Evolutionary conservation across 2,113 vertebrate genomes (phyloP).

Genomic region (Phycodurus eques): DNA sequence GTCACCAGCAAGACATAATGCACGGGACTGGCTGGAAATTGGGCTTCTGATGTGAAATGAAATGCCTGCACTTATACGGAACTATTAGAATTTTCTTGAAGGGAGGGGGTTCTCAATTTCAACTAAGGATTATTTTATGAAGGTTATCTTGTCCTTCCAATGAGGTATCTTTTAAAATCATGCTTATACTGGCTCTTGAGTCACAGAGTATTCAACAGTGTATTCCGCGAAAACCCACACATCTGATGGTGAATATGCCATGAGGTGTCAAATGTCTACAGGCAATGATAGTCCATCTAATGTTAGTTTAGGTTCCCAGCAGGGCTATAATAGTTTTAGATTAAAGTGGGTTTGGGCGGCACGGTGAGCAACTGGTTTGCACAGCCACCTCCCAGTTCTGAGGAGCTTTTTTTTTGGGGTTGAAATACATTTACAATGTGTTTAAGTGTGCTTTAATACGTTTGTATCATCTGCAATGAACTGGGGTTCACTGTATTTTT

Average conservation of each 20-base stretch:
- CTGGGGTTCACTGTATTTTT: too few relatives aligned
- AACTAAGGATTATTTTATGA: background rate
- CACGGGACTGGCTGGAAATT: constrained; percentile 25
- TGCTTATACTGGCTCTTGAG: background rate
- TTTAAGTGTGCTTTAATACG: too few relatives aligned
- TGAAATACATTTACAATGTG: too few relatives aligned
- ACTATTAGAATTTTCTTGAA: background rate
- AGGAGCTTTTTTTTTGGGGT: too few relatives aligned
- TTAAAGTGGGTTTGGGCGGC: too few relatives aligned
- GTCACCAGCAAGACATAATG: constrained; percentile 40
- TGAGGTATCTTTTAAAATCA: background rate
- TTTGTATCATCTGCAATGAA: too few relatives aligned
- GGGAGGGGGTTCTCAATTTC: constrained; percentile 2
- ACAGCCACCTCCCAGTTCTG: too few relatives aligned
- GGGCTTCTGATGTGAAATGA: background rate
- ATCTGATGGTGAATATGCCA: too few relatives aligned
- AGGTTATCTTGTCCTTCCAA: background rate
- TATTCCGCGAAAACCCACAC: too few relatives aligned
- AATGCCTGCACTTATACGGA: background rate
- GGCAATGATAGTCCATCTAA: background rate
- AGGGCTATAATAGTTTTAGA: background rate
- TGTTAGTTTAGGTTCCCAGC: background rate
- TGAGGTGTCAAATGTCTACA: background rate
- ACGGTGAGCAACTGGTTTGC: too few relatives aligned
- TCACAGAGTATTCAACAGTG: background rate